A percentile compares a stretch with the other conserved stretches of the same genome.
Conservation (phyloP, 2,888 invertebrate species). For the Gasteruption jaculator region DNA sequence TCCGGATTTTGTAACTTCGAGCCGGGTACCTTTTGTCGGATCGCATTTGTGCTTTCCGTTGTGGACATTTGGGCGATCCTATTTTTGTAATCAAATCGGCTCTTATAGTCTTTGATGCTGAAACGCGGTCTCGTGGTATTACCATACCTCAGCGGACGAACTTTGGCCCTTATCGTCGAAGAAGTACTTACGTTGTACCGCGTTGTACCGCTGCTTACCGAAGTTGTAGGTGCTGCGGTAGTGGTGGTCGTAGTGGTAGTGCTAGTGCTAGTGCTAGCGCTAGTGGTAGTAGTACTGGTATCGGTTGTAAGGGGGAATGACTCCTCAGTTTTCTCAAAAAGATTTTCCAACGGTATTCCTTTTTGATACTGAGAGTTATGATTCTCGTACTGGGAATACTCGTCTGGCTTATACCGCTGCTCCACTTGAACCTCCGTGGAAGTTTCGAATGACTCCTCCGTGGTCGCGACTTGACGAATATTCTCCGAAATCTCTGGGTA, state of each 20-base stretch:
- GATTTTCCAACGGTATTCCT: too few relatives aligned
- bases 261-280: constrained; percentile 14
- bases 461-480: too few relatives aligned
- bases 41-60: constrained; percentile 28
- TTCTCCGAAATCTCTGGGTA: constrained; percentile 19
- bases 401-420: too few relatives aligned
- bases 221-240: constrained; percentile 14
- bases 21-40: constrained; percentile 12
- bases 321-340: constrained; percentile 22
- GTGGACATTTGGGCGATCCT: constrained; percentile 27
- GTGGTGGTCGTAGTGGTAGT: constrained; percentile 26
- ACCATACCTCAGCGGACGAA: constrained; percentile 40
- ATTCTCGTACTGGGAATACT: too few relatives aligned
- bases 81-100: constrained; percentile 55
- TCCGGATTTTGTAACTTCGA: constrained; percentile 8
- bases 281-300: constrained; percentile 18
- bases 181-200: constrained; percentile 18
- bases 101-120: constrained; percentile 74
- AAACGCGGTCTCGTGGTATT: constrained; percentile 65
- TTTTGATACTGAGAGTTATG: constrained; percentile 14
- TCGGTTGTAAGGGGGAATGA: constrained; percentile 18
- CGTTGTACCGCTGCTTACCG: constrained; percentile 16
- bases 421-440: constrained; percentile 21
- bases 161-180: constrained; percentile 31
- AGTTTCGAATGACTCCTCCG: constrained; percentile 18